A percentile compares a stretch with the other conserved stretches of the same genome.
Evolutionary conservation across 2,888 invertebrate species (phyloP).

Genomic region (Scaptomyza parva): DNA sequence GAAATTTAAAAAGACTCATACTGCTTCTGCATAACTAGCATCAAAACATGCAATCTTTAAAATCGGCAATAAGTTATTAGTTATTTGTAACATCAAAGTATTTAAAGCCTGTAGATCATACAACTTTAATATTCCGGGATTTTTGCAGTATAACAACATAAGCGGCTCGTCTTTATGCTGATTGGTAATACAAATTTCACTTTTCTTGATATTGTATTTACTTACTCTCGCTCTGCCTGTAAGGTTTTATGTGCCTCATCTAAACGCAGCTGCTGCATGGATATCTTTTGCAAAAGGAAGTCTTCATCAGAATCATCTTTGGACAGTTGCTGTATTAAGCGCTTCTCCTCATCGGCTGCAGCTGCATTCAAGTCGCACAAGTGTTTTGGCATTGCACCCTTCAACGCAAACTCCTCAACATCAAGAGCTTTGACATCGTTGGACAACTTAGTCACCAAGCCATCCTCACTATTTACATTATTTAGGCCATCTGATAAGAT

Average conservation of each 20-base stretch:
- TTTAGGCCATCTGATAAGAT: slow-evolving; percentile 85
- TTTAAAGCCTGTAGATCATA: too few species aligned
- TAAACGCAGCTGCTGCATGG: slow-evolving; percentile 88
- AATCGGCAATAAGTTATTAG: too few species aligned
- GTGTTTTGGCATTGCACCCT: slow-evolving; percentile 88
- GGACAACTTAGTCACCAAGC: slow-evolving; percentile 78
- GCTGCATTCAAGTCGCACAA: slow-evolving; percentile 85
- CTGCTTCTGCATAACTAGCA: too few species aligned
- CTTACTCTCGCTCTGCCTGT: slow-evolving; percentile 90
- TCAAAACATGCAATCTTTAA: too few species aligned
- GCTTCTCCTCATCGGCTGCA: slow-evolving; percentile 84
- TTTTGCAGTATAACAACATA: too few species aligned
- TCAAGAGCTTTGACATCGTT: slow-evolving; percentile 83
- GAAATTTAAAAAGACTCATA: too few species aligned
- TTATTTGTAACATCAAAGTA: too few species aligned
- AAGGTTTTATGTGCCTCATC: slow-evolving; percentile 91
- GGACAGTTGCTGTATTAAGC: slow-evolving; percentile 84
- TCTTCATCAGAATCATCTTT: slow-evolving; percentile 87
- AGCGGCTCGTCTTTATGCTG: too few species aligned
- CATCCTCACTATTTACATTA: slow-evolving; percentile 85
- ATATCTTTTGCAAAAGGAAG: slow-evolving; percentile 87
- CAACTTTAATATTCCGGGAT: too few species aligned
- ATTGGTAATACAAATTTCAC: too few species aligned
- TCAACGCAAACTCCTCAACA: slow-evolving; percentile 88
- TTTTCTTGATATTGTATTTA: slow-evolving; percentile 23